Percentiles rank a stretch among this genome's conserved stretches.
Conservation (phyloP, 1,140 invertebrate species). For the Babylonia areolata region DNA sequence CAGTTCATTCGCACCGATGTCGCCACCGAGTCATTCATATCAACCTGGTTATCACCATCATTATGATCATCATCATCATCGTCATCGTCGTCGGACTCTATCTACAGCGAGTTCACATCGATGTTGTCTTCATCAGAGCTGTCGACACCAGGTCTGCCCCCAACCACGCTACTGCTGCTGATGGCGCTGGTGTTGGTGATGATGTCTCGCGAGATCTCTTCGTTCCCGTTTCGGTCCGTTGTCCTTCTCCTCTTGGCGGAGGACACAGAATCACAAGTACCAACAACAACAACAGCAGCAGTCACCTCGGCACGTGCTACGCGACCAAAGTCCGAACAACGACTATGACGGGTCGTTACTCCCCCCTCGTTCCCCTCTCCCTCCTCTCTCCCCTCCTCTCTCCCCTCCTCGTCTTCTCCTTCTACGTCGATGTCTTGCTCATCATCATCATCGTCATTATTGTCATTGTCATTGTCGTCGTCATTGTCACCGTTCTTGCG, state of each 20-base stretch:
- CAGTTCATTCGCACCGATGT: no score
- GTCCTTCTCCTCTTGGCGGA: background rate
- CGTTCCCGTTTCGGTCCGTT: background rate
- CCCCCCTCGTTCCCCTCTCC: constrained; percentile 21
- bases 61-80: background rate
- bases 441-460: constrained; percentile 28
- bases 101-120: background rate
- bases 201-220: background rate
- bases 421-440: constrained; percentile 41
- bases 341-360: background rate
- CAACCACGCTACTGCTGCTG: background rate
- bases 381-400: constrained; percentile 1
- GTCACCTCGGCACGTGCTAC: background rate
- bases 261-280: background rate
- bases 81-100: background rate
- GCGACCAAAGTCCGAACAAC: background rate
- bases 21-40: background rate
- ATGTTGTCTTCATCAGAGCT: background rate
- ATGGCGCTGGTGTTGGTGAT: no score
- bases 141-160: background rate
- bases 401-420: constrained; percentile 37
- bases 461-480: constrained; percentile 41
- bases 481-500: constrained; percentile 32
- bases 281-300: background rate
- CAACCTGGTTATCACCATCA: no score